phyloP scores from a whole-genome alignment of 1,140 invertebrate genomes.

The Asbolus verrucosus region DNA sequence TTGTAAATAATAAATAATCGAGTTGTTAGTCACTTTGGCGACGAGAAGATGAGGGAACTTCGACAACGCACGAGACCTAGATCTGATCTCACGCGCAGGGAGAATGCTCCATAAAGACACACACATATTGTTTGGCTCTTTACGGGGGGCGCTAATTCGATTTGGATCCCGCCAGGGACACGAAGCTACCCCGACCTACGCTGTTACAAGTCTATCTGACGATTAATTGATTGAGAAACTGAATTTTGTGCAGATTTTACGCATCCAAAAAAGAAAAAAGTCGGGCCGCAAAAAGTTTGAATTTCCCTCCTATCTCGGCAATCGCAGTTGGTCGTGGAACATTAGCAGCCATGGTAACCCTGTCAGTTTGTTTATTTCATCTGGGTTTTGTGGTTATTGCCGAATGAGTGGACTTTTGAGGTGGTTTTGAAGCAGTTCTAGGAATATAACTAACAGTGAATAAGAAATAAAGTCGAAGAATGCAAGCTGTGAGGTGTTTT shows the following conservation, averaged over 20 bases:
- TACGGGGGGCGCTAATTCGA: slow-evolving; percentile 47
- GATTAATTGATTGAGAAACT: slow-evolving; percentile 2
- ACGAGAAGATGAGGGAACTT: slow-evolving; percentile 47
- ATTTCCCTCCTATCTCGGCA: neutral
- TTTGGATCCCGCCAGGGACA: slow-evolving; percentile 30
- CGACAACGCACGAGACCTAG: slow-evolving; percentile 21
- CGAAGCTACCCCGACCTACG: neutral
- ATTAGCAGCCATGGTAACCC: no score
- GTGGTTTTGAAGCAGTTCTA: neutral
- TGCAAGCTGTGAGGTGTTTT: neutral
- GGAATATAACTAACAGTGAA: no score
- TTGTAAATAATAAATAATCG: slow-evolving; percentile 59
- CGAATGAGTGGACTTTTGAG: neutral
- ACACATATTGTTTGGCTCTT: slow-evolving; percentile 45
- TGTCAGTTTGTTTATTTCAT: no score
- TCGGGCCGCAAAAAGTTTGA: neutral
- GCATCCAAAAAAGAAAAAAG: no score
- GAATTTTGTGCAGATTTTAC: neutral
- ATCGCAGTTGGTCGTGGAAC: no score
- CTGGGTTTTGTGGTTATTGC: no score
- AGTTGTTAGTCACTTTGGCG: slow-evolving; percentile 58
- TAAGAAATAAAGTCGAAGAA: neutral
- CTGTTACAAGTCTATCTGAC: slow-evolving; percentile 6
- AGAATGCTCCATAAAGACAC: slow-evolving; percentile 36
- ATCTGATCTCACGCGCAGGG: slow-evolving; percentile 30